phyloP scores from a whole-genome alignment of 2,113 vertebrate species.

The Poecilia latipinna region DNA sequence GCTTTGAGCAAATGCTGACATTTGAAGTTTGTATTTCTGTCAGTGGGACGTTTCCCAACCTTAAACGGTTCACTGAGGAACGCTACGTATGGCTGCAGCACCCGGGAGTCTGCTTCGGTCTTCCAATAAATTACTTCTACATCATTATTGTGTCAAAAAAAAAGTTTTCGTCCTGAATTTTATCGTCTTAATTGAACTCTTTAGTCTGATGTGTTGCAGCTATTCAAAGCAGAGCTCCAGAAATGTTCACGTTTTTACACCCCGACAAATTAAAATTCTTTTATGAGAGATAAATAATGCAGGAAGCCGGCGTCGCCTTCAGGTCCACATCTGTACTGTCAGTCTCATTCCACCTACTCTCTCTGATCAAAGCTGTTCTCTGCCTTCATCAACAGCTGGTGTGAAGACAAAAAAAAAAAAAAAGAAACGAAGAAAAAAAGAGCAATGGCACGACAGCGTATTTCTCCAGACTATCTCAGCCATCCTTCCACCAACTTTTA shows the following conservation, averaged over 20 bases:
- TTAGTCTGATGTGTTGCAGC: background rate
- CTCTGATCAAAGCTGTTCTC: slow-evolving; percentile 61
- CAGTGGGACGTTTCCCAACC: slow-evolving; percentile 36
- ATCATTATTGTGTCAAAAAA: slow-evolving; percentile 23
- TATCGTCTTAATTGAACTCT: background rate
- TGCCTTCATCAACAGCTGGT: slow-evolving; percentile 63
- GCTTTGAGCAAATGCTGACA: slow-evolving; percentile 49
- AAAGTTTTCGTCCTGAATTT: slow-evolving; percentile 6
- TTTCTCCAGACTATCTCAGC: slow-evolving; percentile 47
- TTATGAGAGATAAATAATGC: slow-evolving; percentile 17
- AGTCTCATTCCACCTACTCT: slow-evolving; percentile 44
- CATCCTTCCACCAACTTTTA: slow-evolving; percentile 33
- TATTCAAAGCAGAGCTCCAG: background rate
- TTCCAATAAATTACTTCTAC: slow-evolving; percentile 36
- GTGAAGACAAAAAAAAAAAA: slow-evolving; percentile 2
- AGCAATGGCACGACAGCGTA: slow-evolving; percentile 32
- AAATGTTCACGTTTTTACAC: background rate
- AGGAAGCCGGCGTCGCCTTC: slow-evolving; percentile 38
- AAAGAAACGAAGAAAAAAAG: no score
- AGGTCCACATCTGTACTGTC: slow-evolving; percentile 68
- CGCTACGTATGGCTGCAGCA: background rate
- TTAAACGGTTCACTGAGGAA: slow-evolving; percentile 13
- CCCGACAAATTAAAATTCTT: background rate
- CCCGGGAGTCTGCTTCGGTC: background rate
- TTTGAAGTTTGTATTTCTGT: slow-evolving; percentile 40